These are phyloP conservation scores for Phacellophora camtschatica DNA, from an alignment of 30 jellyfish, hydroid and myxozoan genomes.

Conservation along the genomic window DNA sequence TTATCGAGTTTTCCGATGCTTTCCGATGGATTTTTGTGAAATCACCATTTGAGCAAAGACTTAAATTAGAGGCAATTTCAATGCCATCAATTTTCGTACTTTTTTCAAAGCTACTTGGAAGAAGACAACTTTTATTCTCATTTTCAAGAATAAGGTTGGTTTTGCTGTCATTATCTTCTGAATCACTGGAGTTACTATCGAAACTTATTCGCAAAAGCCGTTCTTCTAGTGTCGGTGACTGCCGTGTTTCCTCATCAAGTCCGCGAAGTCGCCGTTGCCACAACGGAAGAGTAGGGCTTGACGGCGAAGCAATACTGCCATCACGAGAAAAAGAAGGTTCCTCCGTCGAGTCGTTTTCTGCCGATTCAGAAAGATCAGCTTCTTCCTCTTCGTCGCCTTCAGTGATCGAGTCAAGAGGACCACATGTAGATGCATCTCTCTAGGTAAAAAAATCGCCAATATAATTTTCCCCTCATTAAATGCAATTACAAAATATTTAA, in stretches of 20 bases:
- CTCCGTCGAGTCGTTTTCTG: slow-evolving; percentile 58
- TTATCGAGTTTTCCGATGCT: neutral
- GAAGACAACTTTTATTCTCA: neutral
- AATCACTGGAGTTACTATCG: slow-evolving; percentile 11
- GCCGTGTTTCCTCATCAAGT: slow-evolving; percentile 11
- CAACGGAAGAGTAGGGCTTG: slow-evolving; percentile 67
- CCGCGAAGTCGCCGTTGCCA: slow-evolving; percentile 73
- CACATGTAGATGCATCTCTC: slow-evolving; percentile 68
- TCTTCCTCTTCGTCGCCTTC: slow-evolving; percentile 85
- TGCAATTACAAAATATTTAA: too few relatives aligned
- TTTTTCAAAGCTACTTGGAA: neutral
- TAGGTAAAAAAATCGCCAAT: neutral
- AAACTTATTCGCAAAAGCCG: slow-evolving; percentile 40
- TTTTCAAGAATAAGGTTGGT: neutral
- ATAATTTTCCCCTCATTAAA: too few relatives aligned
- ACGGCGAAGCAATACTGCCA: slow-evolving; percentile 9
- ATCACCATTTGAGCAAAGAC: neutral
- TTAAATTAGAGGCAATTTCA: neutral
- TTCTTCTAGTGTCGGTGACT: slow-evolving; percentile 52
- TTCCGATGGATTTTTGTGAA: neutral
- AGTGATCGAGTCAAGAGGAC: slow-evolving; percentile 74
- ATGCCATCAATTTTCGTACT: neutral
- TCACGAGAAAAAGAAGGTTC: slow-evolving; percentile 7
- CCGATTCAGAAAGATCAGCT: slow-evolving; percentile 25
- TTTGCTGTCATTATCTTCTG: slow-evolving; percentile 1